Conservation (phyloP, 2,113 vertebrate genomes). For the Varanus salvator region DNA sequence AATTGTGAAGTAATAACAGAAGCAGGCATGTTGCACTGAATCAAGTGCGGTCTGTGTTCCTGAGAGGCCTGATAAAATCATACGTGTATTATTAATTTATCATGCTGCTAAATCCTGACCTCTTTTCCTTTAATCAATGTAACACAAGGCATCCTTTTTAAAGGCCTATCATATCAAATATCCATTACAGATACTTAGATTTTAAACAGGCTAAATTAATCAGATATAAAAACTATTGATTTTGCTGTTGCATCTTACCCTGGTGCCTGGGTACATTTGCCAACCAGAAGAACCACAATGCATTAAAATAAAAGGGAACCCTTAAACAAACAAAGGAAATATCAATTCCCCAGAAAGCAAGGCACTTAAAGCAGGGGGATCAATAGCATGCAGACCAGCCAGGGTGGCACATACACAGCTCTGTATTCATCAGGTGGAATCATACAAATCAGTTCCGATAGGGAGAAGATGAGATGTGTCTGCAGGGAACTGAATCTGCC, state of each 20-base stretch:
- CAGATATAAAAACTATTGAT: conserved; percentile 52
- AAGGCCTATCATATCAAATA: conserved; percentile 47
- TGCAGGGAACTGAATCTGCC: neutral
- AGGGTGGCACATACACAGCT: neutral
- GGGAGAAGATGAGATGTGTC: neutral
- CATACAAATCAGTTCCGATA: neutral
- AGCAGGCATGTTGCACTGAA: neutral
- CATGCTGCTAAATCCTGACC: neutral
- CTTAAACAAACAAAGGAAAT: conserved; percentile 27
- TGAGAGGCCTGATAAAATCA: conserved; percentile 1
- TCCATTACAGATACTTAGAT: conserved; percentile 42
- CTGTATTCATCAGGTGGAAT: neutral
- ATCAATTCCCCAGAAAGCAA: conserved; percentile 19
- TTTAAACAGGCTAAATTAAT: conserved; percentile 49
- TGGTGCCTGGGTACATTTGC: conserved; percentile 35
- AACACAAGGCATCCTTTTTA: conserved; percentile 32
- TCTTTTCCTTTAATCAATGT: conserved; percentile 51
- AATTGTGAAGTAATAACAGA: neutral
- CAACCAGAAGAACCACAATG: conserved; percentile 9
- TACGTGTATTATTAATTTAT: neutral
- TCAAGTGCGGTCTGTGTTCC: neutral
- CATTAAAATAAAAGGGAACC: conserved; percentile 41
- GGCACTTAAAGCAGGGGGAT: conserved; percentile 7
- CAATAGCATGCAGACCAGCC: neutral
- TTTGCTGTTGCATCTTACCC: conserved; percentile 40